A percentile compares a stretch with the other conserved stretches of the same genome.
These are phyloP conservation scores for Panulirus ornatus DNA, from an alignment of 1,140 invertebrate genomes.

Conservation along the genomic window DNA sequence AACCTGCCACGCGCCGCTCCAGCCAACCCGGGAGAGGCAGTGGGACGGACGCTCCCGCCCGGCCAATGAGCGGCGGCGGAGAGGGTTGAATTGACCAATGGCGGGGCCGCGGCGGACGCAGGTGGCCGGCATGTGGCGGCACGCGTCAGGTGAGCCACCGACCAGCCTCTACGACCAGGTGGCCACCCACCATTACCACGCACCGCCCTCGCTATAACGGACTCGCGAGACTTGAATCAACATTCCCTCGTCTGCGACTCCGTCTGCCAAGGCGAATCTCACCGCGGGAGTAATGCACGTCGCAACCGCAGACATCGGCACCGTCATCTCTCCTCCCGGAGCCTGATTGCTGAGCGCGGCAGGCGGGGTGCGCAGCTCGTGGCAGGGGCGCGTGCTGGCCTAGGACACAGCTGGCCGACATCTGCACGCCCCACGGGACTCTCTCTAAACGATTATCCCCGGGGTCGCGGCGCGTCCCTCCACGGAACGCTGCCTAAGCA, in stretches of 20 bases:
- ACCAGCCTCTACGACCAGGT: slow-evolving; percentile 58
- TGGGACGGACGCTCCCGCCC: slow-evolving; percentile 32
- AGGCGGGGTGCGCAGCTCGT: not conserved
- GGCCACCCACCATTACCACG: slow-evolving; percentile 52
- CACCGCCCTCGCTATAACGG: slow-evolving; percentile 33
- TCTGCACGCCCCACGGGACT: slow-evolving; percentile 39
- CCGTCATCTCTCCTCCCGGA: not conserved
- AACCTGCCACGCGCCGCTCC: slow-evolving; percentile 64
- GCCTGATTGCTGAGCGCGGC: not conserved
- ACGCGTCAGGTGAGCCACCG: slow-evolving; percentile 70
- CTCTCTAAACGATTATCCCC: slow-evolving; percentile 38
- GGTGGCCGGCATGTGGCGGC: slow-evolving; percentile 70
- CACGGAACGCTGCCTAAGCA: slow-evolving; percentile 20
- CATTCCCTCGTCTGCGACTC: not conserved
- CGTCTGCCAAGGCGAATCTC: not conserved
- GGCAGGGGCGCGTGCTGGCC: slow-evolving; percentile 33
- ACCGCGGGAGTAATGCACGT: not conserved
- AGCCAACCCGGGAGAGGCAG: slow-evolving; percentile 44
- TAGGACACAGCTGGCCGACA: slow-evolving; percentile 49
- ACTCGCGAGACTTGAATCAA: not conserved
- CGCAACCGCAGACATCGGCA: not conserved
- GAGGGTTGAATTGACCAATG: slow-evolving; percentile 50
- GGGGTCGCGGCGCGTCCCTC: slow-evolving; percentile 13
- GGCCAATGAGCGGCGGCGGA: slow-evolving; percentile 34
- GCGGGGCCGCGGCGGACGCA: slow-evolving; percentile 31